A percentile compares a stretch with the other conserved stretches of the same genome.
phyloP scores from a whole-genome alignment of 2,113 vertebrate species.

The Hucho hucho region DNA sequence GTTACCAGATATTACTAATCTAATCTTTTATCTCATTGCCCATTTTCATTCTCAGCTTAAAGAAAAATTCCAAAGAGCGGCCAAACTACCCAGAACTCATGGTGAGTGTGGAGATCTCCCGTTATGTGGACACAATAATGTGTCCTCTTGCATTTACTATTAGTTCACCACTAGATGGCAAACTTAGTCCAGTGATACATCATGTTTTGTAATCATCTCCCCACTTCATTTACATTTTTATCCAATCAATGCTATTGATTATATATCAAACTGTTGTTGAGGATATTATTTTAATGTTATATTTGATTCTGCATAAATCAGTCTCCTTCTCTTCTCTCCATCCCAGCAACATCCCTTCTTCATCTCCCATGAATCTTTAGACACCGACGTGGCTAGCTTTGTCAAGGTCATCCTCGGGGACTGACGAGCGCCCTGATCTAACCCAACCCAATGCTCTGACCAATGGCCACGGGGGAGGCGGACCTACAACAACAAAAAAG shows the following conservation, averaged over 20 bases:
- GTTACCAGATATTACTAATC: not conserved
- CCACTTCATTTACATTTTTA: not conserved
- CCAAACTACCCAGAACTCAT: conserved; percentile 96
- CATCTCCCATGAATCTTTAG: conserved; percentile 92
- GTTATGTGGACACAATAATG: not conserved
- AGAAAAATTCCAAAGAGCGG: conserved; percentile 97
- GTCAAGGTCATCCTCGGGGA: conserved; percentile 89
- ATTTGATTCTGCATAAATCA: not conserved
- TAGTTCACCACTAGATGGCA: conserved; percentile 38
- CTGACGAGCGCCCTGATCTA: conserved; percentile 50
- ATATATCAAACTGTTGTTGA: not conserved
- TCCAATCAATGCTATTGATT: not conserved
- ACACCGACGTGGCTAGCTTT: conserved; percentile 94
- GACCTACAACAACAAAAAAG: conserved; percentile 53
- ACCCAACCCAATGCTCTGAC: not conserved
- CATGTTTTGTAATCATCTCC: not conserved
- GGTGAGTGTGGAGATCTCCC: conserved; percentile 74
- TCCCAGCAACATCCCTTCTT: conserved; percentile 93
- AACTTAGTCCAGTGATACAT: not conserved
- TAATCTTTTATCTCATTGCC: conserved; percentile 1
- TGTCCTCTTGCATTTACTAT: conserved; percentile 13
- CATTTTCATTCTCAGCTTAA: conserved; percentile 81
- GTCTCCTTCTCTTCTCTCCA: conserved; percentile 14
- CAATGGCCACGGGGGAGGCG: conserved; percentile 62
- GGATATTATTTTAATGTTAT: not conserved